Conservation (phyloP, 2,797 vertebrate species). For the Ateles fusciceps region DNA sequence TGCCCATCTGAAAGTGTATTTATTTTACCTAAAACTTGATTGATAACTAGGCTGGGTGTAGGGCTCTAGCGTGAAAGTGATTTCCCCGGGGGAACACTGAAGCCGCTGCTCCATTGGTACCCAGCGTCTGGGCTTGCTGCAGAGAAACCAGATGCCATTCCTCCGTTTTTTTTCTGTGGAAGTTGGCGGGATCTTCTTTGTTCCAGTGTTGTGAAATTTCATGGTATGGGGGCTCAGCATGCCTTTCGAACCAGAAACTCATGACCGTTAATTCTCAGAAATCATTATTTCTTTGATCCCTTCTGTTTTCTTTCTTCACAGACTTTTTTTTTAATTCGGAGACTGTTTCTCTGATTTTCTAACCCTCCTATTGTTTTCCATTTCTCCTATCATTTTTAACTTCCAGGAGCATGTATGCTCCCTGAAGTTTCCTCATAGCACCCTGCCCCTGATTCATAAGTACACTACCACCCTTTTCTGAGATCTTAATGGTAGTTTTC, state of each 20-base stretch:
- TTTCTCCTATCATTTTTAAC: background rate
- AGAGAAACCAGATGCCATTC: rapidly evolving
- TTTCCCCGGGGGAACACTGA: background rate
- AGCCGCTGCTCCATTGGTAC: rapidly evolving
- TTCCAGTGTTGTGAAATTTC: background rate
- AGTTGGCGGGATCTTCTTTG: background rate
- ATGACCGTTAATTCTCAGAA: background rate
- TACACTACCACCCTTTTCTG: no score
- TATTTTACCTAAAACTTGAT: background rate
- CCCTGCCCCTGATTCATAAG: background rate
- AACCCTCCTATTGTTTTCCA: background rate
- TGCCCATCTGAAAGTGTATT: background rate
- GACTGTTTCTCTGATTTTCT: background rate
- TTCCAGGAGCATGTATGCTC: background rate
- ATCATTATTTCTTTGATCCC: background rate
- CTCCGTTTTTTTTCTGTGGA: background rate
- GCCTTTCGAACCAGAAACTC: background rate
- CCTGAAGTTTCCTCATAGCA: background rate
- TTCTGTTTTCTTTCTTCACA: background rate
- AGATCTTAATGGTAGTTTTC: background rate
- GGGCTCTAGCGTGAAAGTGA: background rate
- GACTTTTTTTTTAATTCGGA: background rate
- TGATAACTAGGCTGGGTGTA: no score
- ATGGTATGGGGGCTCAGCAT: background rate
- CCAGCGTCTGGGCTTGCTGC: background rate